Evolutionary conservation across 2,888 invertebrate species (phyloP), one percentile per base, ranked within the genome.

Genomic region (Pyralis farinalis): DNA sequence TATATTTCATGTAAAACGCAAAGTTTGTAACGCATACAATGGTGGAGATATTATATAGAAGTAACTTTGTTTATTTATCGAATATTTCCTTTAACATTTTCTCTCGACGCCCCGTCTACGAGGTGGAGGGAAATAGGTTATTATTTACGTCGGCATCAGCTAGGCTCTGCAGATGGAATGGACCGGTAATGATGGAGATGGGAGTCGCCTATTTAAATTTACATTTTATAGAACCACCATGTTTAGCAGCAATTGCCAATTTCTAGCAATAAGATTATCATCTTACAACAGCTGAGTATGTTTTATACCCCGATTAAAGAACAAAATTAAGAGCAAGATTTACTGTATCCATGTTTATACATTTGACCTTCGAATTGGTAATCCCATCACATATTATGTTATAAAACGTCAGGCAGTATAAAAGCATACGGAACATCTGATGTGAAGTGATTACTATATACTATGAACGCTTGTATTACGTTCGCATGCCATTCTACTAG

Each of bases 171-270:
- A 78, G 82, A 82, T 80, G 75, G 80, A 56, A 82, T 80, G 75
- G 81, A 56, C 80, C 84, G 84, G 84, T 85, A 85, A 85, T 82
- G 84, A 79, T 73, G 55, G 58, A 49, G 69, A 69, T 63, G 67
- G 66, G 60, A 46, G 42, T 49, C 58, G 50, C 58, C 49, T 11
- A 2, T 27, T 27, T 38, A 38, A 38, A 25, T 38, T 31, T 38
- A n/a, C 30, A 37, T 30, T 32, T 37, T 38, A 33, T 33, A 21
- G 31, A 38, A 30, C 9, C 7, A 37, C 31, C 7, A 21, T 38
- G 22, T 21, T 7, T 21, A 21, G 20, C 20, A 20, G 16, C 29
- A 20, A 9, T 21, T 37, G 10, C 37, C n/a, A n/a, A n/a, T n/a
- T n/a, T n/a, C n/a, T n/a, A n/a, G n/a, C n/a, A n/a, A n/a, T n/a